Evolutionary conservation across 2,113 vertebrate genomes (phyloP), one percentile per base, ranked within the genome.

Genomic region (Mormyrus lacerda): DNA sequence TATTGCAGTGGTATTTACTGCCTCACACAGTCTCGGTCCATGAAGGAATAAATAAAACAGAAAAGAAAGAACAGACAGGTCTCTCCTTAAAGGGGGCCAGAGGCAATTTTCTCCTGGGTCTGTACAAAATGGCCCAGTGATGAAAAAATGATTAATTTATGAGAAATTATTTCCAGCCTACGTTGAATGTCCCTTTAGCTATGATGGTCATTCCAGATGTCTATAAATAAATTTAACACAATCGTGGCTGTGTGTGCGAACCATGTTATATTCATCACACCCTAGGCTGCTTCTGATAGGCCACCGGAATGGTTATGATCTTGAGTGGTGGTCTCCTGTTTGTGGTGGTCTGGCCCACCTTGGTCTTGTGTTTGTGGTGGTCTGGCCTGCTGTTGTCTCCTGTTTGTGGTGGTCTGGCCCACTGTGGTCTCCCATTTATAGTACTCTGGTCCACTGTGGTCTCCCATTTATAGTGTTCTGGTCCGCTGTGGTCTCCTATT

Each of bases 131-230:
- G 69, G 69, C 13, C 69, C 5, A 13, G 15, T 76, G 69, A 76
- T 76, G 69, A 76, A 39, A 76, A 76, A 76, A 76, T 39, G 31
- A 76, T 76, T 76, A 76, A 76, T 76, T 76, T 76, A 76, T 76
- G 69, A 76, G 31, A 76, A 76, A 76, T 31, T 39, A 76, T 76
- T 76, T 76, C 31, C 69, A 76, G n/a, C 69, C 69, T 17, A 35
- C 17, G 69, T 31, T 76, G 69, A 76, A 31, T 39, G 69, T 76
- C 69, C 27, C 27, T 76, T 39, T 15, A 76, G 69, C 69, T 76
- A 76, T 76, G 69, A 39, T 76, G 31, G 69, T 39, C 31, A 39
- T 39, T 35, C 69, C 15, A 31, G 69, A 76, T 1, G 69, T 35
- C 27, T 76, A 76, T 76, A 31, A 31, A 76, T 76, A 65, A 65